These are phyloP conservation scores for Papilio elwesi DNA, from an alignment of 2,888 invertebrate species.

Conservation along the genomic window DNA sequence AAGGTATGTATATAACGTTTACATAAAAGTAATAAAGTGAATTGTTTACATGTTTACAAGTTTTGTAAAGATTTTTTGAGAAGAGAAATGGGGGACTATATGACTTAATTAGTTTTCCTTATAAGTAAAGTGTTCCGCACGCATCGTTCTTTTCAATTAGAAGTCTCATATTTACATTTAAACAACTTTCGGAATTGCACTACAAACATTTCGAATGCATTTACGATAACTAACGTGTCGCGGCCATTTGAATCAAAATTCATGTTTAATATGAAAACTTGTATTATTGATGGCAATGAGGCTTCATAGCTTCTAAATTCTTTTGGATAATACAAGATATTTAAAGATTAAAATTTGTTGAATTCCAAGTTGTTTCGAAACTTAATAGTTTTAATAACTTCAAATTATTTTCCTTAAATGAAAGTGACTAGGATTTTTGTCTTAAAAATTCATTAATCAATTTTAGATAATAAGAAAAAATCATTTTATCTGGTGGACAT, in stretches of 20 bases:
- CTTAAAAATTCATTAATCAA: neutral
- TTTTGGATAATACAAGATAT: neutral
- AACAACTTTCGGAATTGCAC: slow-evolving; percentile 34
- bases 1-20: slow-evolving; percentile 46
- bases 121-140: neutral
- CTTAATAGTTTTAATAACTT: neutral
- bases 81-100: neutral
- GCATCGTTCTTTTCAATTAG: neutral
- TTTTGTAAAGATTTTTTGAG: slow-evolving; percentile 40
- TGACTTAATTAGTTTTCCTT: neutral
- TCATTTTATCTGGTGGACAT: neutral
- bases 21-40: slow-evolving; percentile 34
- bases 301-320: neutral
- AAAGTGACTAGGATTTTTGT: neutral
- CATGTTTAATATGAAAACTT: slow-evolving; percentile 1
- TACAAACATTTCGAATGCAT: slow-evolving; percentile 22
- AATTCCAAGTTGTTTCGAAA: no score
- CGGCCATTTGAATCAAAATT: slow-evolving; percentile 7
- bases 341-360: neutral
- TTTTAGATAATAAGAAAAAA: neutral
- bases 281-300: neutral
- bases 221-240: slow-evolving; percentile 19
- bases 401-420: neutral
- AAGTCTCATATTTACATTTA: slow-evolving; percentile 9
- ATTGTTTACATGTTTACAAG: slow-evolving; percentile 48